Evolutionary conservation across 2,797 vertebrate genomes (phyloP).

Genomic region (Remorina albescens): DNA sequence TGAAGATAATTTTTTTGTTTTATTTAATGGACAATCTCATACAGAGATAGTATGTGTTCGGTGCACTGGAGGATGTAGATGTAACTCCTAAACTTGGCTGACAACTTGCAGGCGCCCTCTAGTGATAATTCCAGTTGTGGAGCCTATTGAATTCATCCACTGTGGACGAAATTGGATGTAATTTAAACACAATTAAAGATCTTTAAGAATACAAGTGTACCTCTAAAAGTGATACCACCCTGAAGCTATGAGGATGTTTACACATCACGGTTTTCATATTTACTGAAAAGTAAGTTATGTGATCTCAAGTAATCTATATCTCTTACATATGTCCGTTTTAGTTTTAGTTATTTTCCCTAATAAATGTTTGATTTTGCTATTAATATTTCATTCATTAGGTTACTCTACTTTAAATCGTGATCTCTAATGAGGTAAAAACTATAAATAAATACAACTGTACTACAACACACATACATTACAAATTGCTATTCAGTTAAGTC

Average conservation of each 20-base stretch:
- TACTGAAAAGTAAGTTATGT: neutral
- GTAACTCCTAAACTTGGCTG: constrained; percentile 23
- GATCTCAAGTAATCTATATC: neutral
- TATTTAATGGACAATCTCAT: constrained; percentile 30
- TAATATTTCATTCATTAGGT: neutral
- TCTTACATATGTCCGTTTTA: neutral
- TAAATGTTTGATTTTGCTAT: neutral
- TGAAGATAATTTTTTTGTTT: constrained; percentile 52
- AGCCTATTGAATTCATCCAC: neutral
- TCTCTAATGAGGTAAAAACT: neutral
- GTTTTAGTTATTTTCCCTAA: neutral
- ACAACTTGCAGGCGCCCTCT: constrained; percentile 82
- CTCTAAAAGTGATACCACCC: neutral
- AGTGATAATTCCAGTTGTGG: constrained; percentile 60
- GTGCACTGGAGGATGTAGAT: constrained; percentile 17
- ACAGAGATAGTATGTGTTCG: constrained; percentile 42
- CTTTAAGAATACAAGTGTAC: neutral
- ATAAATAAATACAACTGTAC: no score
- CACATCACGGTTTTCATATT: neutral
- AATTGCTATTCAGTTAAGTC: neutral
- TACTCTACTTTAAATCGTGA: neutral
- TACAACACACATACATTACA: neutral
- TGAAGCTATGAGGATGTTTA: neutral
- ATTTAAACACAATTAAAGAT: neutral
- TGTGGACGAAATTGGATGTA: neutral